phyloP scores from a whole-genome alignment of 2,888 invertebrate species.

The Adelognathus sp. region DNA sequence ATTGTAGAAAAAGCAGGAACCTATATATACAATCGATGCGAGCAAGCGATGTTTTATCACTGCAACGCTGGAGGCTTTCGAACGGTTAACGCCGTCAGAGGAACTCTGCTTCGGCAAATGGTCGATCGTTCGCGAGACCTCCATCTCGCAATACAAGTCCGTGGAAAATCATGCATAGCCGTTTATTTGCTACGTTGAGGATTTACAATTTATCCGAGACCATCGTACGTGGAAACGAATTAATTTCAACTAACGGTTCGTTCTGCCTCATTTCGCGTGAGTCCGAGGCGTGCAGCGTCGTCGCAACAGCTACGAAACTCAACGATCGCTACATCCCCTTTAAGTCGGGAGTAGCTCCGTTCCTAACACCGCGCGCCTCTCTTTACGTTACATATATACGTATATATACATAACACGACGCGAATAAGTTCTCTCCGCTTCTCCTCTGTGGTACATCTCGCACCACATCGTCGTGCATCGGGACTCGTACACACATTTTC shows the following conservation, averaged over 20 bases:
- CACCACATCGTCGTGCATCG: conserved; percentile 1
- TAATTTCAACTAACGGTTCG: not conserved
- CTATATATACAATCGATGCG: not conserved
- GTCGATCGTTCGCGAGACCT: conserved; percentile 6
- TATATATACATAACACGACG: not conserved
- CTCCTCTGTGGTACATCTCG: conserved; percentile 20
- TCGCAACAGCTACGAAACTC: conserved; percentile 19
- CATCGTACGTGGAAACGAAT: not conserved
- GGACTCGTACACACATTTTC: conserved; percentile 30
- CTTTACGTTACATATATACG: conserved; percentile 1
- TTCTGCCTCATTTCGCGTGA: not conserved
- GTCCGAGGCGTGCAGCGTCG: not conserved
- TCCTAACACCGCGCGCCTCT: conserved; percentile 34
- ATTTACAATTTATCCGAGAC: not conserved
- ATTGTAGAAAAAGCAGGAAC: not conserved
- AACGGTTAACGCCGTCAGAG: not conserved
- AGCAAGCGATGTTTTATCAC: conserved; percentile 18
- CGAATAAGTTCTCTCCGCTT: conserved; percentile 30
- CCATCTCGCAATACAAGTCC: not conserved
- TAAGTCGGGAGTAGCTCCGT: conserved; percentile 63
- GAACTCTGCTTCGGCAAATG: not conserved
- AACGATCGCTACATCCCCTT: conserved; percentile 61
- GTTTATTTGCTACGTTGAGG: not conserved
- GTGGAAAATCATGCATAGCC: not conserved
- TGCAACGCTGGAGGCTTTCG: not conserved